Conservation (phyloP, 2,113 vertebrate genomes). For the Machaerirhynchus nigripectus region DNA sequence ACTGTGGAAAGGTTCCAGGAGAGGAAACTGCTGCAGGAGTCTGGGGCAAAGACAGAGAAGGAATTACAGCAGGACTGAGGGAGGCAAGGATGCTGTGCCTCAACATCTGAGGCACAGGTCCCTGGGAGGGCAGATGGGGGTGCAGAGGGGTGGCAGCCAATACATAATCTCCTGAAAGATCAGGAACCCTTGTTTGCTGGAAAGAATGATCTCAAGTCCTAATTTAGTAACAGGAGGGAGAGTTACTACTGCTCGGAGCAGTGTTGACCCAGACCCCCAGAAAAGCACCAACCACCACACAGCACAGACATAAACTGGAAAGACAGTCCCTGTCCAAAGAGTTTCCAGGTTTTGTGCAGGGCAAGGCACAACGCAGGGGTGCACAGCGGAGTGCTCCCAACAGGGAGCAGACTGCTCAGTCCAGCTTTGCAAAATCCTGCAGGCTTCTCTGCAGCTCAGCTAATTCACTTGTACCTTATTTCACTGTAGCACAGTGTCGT, state of each 20-base stretch:
- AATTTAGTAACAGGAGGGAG: constrained; percentile 10
- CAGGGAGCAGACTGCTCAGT: neutral
- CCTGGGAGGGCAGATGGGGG: neutral
- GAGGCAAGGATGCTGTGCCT: neutral
- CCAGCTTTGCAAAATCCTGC: neutral
- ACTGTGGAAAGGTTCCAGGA: neutral
- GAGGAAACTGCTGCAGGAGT: neutral
- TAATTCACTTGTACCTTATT: neutral
- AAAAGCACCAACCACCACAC: neutral
- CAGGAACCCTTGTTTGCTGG: constrained; percentile 1
- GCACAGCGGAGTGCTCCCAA: neutral
- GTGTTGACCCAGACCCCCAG: neutral
- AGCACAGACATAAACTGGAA: neutral
- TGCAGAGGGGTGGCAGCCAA: neutral
- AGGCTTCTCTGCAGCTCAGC: neutral
- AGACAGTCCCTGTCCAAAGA: neutral
- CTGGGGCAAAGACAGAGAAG: neutral
- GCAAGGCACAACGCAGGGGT: neutral
- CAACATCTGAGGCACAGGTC: neutral
- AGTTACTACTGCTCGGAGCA: neutral
- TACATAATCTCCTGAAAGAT: neutral
- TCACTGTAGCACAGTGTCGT: neutral
- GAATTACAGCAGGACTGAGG: neutral
- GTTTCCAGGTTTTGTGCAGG: neutral
- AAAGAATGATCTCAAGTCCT: constrained; percentile 4